Evolutionary conservation across 2,888 invertebrate species (phyloP).

Genomic region (Coronaproctus castanopsis): DNA sequence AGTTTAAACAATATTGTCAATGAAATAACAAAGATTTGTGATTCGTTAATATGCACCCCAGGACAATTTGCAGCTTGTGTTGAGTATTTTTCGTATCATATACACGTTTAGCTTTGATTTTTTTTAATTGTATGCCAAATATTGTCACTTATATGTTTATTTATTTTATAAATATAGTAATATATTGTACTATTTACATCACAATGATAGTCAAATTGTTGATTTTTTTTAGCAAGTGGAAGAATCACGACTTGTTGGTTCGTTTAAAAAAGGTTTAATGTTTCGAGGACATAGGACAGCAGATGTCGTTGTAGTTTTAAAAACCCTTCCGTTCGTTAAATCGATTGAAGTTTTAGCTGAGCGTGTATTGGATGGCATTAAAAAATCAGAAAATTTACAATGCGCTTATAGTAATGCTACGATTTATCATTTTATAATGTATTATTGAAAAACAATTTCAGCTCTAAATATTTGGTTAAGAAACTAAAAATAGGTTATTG

Average conservation of each 20-base stretch:
- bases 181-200: neutral
- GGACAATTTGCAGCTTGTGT: constrained; percentile 89
- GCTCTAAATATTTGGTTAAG: too few relatives aligned
- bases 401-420: constrained; percentile 5
- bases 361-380: constrained; percentile 54
- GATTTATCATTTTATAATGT: neutral
- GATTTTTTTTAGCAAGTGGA: constrained; percentile 48
- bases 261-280: constrained; percentile 96
- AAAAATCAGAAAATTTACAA: constrained; percentile 1
- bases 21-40: constrained; percentile 82
- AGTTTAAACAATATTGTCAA: constrained; percentile 82
- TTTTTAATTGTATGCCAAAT: neutral
- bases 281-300: constrained; percentile 86
- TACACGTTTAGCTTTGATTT: neutral
- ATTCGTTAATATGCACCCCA: constrained; percentile 83
- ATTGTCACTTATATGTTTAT: too few relatives aligned
- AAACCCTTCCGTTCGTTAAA: constrained; percentile 87
- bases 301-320: constrained; percentile 88
- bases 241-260: constrained; percentile 90
- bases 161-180: too few relatives aligned
- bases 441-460: neutral
- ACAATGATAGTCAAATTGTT: neutral
- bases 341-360: constrained; percentile 80
- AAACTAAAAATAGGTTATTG: too few relatives aligned
- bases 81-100: neutral